phyloP scores from a whole-genome alignment of 2,888 invertebrate genomes.

The Cenopis cana region DNA sequence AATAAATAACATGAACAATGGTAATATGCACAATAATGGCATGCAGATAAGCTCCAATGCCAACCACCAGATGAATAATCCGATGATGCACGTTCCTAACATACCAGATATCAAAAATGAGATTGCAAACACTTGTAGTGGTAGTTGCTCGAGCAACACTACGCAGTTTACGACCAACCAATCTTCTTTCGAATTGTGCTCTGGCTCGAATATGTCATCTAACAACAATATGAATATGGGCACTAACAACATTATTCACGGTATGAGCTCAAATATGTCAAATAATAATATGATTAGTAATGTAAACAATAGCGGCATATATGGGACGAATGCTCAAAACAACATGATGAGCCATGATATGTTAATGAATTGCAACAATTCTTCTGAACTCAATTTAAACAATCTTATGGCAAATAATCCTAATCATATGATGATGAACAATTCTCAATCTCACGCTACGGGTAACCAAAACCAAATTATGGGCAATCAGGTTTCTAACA shows the following conservation, averaged over 20 bases:
- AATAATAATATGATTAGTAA: conserved; percentile 77
- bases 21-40: conserved; percentile 74
- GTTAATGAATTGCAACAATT: conserved; percentile 75
- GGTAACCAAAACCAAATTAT: conserved; percentile 72
- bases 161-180: conserved; percentile 72
- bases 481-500: conserved; percentile 64
- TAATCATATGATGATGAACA: conserved; percentile 78
- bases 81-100: conserved; percentile 76
- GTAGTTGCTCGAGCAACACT: conserved; percentile 73
- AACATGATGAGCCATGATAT: conserved; percentile 74
- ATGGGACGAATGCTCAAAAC: conserved; percentile 65
- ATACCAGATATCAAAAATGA: conserved; percentile 82
- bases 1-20: conserved; percentile 74
- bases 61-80: conserved; percentile 73
- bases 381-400: conserved; percentile 71
- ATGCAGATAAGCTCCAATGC: conserved; percentile 76
- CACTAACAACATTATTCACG: conserved; percentile 73
- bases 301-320: conserved; percentile 69
- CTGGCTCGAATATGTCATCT: conserved; percentile 64
- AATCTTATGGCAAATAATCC: conserved; percentile 68
- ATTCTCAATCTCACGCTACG: conserved; percentile 66
- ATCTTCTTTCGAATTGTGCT: conserved; percentile 73
- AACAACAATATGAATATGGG: conserved; percentile 69
- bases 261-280: conserved; percentile 70
- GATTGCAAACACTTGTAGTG: conserved; percentile 77